Percentiles rank a stretch among this genome's conserved stretches.
These are phyloP conservation scores for Gorilla gorilla DNA, from an alignment of 2,113 vertebrate species.

Conservation along the genomic window DNA sequence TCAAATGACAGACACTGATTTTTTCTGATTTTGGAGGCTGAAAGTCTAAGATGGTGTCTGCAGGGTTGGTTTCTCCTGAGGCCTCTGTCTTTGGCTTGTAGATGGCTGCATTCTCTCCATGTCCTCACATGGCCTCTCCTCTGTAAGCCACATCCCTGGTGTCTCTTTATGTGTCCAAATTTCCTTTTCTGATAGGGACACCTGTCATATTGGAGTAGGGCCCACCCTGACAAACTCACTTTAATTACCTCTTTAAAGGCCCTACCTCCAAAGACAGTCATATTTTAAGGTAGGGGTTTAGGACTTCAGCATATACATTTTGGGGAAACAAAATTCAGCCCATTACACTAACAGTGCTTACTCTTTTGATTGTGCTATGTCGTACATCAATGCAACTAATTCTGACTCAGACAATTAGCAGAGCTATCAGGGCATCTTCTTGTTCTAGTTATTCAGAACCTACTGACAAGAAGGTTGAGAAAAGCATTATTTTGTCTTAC, in stretches of 20 bases:
- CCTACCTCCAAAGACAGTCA: neutral
- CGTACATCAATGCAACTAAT: neutral
- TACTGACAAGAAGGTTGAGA: neutral
- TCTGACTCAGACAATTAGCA: neutral
- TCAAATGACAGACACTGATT: neutral
- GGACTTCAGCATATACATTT: neutral
- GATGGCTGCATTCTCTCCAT: neutral
- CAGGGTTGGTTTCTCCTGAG: neutral
- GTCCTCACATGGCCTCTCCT: neutral
- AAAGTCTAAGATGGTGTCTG: neutral
- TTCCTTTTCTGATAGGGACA: neutral
- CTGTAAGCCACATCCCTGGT: neutral
- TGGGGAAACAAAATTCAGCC: neutral
- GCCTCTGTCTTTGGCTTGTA: neutral
- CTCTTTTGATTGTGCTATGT: neutral
- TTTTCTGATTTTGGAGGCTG: neutral
- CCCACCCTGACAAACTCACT: neutral
- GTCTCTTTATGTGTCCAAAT: neutral
- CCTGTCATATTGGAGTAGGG: neutral
- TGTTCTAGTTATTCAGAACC: neutral
- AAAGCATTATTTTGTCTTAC: neutral
- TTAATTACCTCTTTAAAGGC: neutral
- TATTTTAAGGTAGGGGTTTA: neutral
- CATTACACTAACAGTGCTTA: neutral
- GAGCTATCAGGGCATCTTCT: neutral